Percentiles rank a stretch among this genome's conserved stretches.
These are phyloP conservation scores for Polyergus mexicanus DNA, from an alignment of 1,140 invertebrate genomes.

Conservation along the genomic window DNA sequence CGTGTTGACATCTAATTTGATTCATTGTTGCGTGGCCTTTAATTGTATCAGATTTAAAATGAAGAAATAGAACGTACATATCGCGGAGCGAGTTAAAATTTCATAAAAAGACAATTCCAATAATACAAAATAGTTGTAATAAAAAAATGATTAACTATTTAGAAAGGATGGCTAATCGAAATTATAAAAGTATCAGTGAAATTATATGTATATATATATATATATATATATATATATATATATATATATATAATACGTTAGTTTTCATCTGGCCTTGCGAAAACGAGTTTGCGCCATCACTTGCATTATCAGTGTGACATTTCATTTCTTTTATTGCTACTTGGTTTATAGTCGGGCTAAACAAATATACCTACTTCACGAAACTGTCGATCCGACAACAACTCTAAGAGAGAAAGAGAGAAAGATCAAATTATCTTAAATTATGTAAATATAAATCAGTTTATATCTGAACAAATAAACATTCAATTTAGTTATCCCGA, in stretches of 20 bases:
- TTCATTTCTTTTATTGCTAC: slow-evolving; percentile 21
- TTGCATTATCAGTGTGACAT: slow-evolving; percentile 38
- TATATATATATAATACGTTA: slow-evolving; percentile 1
- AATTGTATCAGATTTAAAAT: slow-evolving; percentile 1
- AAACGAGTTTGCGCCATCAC: slow-evolving; percentile 40
- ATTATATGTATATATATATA: no score
- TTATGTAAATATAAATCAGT: not conserved
- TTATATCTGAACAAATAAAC: not conserved
- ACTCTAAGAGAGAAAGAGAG: not conserved
- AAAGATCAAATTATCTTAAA: slow-evolving; percentile 2
- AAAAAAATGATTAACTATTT: not conserved
- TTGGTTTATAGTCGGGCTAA: not conserved
- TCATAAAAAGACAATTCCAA: not conserved
- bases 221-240: no score
- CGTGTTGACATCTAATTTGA: slow-evolving; percentile 25
- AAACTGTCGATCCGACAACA: no score
- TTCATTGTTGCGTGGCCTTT: not conserved
- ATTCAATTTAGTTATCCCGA: not conserved
- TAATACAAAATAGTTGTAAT: not conserved
- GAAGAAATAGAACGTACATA: not conserved
- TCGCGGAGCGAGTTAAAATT: not conserved
- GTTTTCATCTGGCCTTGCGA: slow-evolving; percentile 6
- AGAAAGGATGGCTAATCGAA: not conserved
- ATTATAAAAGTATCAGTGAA: not conserved
- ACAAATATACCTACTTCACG: not conserved